phyloP scores from a whole-genome alignment of 2,888 invertebrate genomes.

The Lithophane socia region DNA sequence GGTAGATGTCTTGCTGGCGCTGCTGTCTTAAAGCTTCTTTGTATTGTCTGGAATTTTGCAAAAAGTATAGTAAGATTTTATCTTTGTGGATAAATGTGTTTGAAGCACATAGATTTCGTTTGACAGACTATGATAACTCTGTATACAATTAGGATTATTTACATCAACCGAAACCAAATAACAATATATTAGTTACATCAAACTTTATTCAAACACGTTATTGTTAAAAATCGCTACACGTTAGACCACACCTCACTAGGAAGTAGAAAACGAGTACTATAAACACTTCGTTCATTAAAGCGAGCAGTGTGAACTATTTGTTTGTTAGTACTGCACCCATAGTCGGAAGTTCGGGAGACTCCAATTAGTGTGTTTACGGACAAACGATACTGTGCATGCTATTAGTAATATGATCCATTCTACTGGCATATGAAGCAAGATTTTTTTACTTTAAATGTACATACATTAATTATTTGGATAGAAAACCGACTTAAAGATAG shows the following conservation, averaged over 20 bases:
- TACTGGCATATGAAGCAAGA: background rate
- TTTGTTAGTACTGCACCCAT: conserved; percentile 44
- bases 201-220: background rate
- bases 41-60: conserved; percentile 92
- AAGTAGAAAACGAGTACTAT: conserved; percentile 18
- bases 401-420: conserved; percentile 38
- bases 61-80: conserved; percentile 39
- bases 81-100: background rate
- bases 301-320: conserved; percentile 30
- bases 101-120: conserved; percentile 58
- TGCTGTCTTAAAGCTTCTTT: conserved; percentile 97
- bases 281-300: conserved; percentile 21
- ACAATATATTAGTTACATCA: background rate
- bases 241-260: conserved; percentile 14
- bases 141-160: background rate
- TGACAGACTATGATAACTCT: background rate
- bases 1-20: conserved; percentile 95
- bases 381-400: conserved; percentile 42
- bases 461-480: no score
- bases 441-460: background rate
- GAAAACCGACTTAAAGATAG: background rate
- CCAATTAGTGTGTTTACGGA: conserved; percentile 40
- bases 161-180: background rate
- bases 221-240: background rate
- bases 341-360: conserved; percentile 37